Base-by-base conservation (phyloP, 37 sponge, comb jelly and placozoan genomes). In the Chondrosia reniformis region DNA sequence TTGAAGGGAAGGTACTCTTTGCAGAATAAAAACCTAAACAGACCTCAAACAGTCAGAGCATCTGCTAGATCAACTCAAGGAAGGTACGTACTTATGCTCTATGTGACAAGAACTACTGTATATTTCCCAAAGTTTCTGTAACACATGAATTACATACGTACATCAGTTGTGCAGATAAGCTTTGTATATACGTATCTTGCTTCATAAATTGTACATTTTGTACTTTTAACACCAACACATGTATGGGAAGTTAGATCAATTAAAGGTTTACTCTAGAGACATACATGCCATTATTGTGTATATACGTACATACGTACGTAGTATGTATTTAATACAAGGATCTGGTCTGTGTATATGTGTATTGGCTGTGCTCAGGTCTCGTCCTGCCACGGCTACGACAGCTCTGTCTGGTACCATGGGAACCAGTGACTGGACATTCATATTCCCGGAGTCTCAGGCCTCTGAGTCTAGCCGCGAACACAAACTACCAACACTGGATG, bases 381-480 rank as follows among this genome's bases (percentile, higher is more conserved):
- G 59, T 4, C 59, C 77, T 21, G 77, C 21, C 15, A 76, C 77
- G 54, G 72, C 72, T 24, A 69, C 72, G n/a, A 3, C 72, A 37
- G 36, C 42, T 31, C 72, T 69, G 2, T 69, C 72, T 21, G 72
- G 72, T 2, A 69, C 72, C 38, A 85, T 79, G 56, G 86, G 90
- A 33, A 55, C 82, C 37, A 69, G 86, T 25, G 90, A 89, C 76
- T 89, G 90, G 90, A 82, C 85, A 55, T 89, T 89, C 76, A 86
- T 89, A 30, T 28, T 57, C 15, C 83, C 90, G 21, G 72, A 69
- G 43, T 43, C 44, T 69, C 17, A 36, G 39, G 5, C 36, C 7
- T 19, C 41, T 34, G 72, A 39, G 1, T 38, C 43, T 3, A 0
- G 24, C n/a, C 17, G 10, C 22, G 72, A 69, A 34, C 43, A 43